Evolutionary conservation across 2,113 vertebrate genomes (phyloP).

Genomic region (Labeo catla): DNA sequence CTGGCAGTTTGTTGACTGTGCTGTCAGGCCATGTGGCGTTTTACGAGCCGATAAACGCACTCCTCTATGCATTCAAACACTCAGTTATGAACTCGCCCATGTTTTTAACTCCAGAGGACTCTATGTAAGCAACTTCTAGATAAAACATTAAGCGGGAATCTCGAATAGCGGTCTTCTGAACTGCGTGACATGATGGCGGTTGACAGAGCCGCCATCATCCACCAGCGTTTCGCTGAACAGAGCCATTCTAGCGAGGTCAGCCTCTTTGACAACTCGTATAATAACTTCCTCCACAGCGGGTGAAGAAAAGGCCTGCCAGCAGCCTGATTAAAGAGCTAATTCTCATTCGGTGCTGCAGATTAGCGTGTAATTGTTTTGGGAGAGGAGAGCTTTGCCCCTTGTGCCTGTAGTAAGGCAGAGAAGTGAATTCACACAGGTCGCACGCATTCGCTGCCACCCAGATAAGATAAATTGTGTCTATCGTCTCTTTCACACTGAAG

Average conservation of each 20-base stretch:
- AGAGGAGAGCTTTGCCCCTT: constrained; percentile 61
- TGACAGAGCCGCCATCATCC: constrained; percentile 51
- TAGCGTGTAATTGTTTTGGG: constrained; percentile 78
- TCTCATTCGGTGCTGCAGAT: constrained; percentile 74
- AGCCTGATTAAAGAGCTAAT: constrained; percentile 71
- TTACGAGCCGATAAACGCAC: constrained; percentile 45
- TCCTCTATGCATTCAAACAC: constrained; percentile 38
- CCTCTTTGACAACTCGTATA: constrained; percentile 65
- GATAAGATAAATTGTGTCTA: constrained; percentile 55
- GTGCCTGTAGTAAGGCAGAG: constrained; percentile 52
- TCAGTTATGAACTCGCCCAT: constrained; percentile 57
- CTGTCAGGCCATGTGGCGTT: constrained; percentile 32
- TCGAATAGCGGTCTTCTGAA: constrained; percentile 39
- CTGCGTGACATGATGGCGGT: constrained; percentile 53
- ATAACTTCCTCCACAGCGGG: constrained; percentile 64
- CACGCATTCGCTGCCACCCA: constrained; percentile 59
- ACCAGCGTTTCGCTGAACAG: constrained; percentile 27
- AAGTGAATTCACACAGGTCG: constrained; percentile 52
- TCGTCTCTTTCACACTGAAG: constrained; percentile 51
- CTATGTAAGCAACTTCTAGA: not conserved
- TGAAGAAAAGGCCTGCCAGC: constrained; percentile 66
- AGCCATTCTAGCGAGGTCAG: constrained; percentile 64
- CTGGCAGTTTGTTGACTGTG: constrained; percentile 31
- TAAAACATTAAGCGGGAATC: constrained; percentile 27
- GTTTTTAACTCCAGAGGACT: constrained; percentile 42